Evolutionary conservation across 2,113 vertebrate genomes (phyloP), one percentile per base, ranked within the genome.

Genomic region (Paramisgurnus dabryanus): DNA sequence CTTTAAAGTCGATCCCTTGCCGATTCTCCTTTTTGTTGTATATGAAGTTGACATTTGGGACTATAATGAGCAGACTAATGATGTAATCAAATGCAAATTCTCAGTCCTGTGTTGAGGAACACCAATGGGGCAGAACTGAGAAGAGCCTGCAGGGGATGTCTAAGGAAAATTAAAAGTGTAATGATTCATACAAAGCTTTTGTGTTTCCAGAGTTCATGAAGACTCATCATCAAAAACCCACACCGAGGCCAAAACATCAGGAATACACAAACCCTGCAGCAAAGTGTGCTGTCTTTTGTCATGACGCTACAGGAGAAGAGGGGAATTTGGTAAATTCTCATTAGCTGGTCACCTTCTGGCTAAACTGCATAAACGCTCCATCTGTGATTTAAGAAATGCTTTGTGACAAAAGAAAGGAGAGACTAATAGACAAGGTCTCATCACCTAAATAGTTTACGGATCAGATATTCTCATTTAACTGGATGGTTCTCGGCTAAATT

Each of bases 311-410:
- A 2, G 7, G 17, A 57, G 34, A 40, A 50, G 50, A 58, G 64
- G 69, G 57, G 40, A 55, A 55, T 34, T 49, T 60, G 66, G 81
- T 85, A 79, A 72, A 18, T 61, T 83, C 12, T 17, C 63, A 86
- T 89, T 58, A 79, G 64, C 82, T 88, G 45, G 68, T 84, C 41
- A 78, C 80, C 12, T 85, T 78, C 82, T 85, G 82, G 84, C 74
- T 80, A 86, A 83, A 58, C 77, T 68, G 74, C 79, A 80, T 80
- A 34, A 47, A 67, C 41, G 72, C 70, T 74, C 68, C 15, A 18
- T 13, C 64, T 5, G 64, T 64, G 47, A 64, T 43, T 66, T 10
- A 53, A 64, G 65, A 71, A 34, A 34, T 34, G 27, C 27, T 34
- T 34, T 34, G 27, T 34, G 27, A 27, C 27, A 27, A 27, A 27